Percentiles rank a stretch among this genome's conserved stretches.
These are phyloP conservation scores for Echinometra lucunter DNA, from an alignment of 53 echinoderm and acorn worm species.

Conservation along the genomic window DNA sequence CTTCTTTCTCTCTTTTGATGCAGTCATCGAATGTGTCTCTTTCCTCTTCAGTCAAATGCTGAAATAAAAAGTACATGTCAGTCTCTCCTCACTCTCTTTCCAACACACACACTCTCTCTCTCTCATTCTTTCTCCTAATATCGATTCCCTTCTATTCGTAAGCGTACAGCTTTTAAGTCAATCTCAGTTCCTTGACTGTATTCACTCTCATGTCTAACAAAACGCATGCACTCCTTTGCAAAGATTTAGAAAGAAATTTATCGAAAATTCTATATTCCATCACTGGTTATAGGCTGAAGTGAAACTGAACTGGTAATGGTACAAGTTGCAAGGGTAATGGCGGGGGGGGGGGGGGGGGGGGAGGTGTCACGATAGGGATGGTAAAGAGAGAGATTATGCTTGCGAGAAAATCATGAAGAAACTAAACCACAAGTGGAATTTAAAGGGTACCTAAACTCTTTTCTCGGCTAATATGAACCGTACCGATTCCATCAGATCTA, in stretches of 20 bases:
- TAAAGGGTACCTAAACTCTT: not conserved
- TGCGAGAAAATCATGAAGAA: too few species aligned
- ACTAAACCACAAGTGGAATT: not conserved
- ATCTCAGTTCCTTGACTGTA: not conserved
- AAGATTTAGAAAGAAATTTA: too few species aligned
- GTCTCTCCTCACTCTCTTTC: not conserved
- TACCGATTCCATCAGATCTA: constrained; percentile 10
- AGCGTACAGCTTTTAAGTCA: not conserved
- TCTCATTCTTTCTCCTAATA: not conserved
- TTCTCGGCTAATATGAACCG: not conserved
- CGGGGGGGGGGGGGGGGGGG: too few species aligned
- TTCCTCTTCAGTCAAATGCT: too few species aligned
- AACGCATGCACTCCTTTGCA: too few species aligned
- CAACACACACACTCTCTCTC: not conserved
- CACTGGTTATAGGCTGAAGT: too few species aligned
- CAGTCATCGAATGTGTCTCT: too few species aligned
- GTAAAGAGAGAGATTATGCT: too few species aligned
- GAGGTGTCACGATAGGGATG: too few species aligned
- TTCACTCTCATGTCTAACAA: not conserved
- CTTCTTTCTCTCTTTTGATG: too few species aligned
- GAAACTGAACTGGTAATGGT: not conserved
- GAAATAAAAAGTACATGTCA: not conserved
- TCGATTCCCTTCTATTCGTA: not conserved
- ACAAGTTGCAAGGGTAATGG: not conserved
- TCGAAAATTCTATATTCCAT: too few species aligned